Evolutionary conservation across 2,888 invertebrate genomes (phyloP), one percentile per base, ranked within the genome.

Genomic region (Tachina lurida): DNA sequence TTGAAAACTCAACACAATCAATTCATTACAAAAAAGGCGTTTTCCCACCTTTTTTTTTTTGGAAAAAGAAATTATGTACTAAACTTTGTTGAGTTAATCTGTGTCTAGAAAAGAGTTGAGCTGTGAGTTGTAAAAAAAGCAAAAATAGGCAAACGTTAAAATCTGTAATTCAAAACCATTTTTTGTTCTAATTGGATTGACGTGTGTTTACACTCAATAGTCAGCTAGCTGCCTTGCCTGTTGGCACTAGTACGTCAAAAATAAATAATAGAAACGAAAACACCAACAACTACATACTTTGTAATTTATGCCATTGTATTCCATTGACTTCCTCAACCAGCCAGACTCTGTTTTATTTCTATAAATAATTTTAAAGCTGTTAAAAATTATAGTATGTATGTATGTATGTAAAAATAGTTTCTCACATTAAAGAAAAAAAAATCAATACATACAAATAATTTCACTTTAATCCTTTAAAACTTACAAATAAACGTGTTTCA

Each of bases 131-230:
- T 75, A 62, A 56, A 73, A 17, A 12, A 63, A 74, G 54, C 63
- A 54, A 62, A 65, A 60, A 65, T 43, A 47, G 15, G 39, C 71
- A 70, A 79, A 76, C 2, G 31, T 31, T 31, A 31, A 79, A 56
- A 74, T 71, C 54, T 71, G 86, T 86, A 86, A 86, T 68, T 86
- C 68, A 83, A 86, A 83, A 83, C 86, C 83, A 65, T 76, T 83
- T 83, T 76, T 76, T 84, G 22, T 80, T 83, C 86, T 86, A 86
- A 86, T 86, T 83, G 86, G 86, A 84, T 84, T 86, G 86, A 86
- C 81, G 84, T 84, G 80, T 75, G 80, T 84, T 80, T 65, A 86
- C 80, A 80, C 80, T 68, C 49, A 77, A 65, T 41, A 73, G 68
- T 62, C 78, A 74, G 54, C 41, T n/a, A 9, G 60, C 62, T 58